Evolutionary conservation across 2,113 vertebrate genomes (phyloP).

Genomic region (Dicrurus megarhynchus): DNA sequence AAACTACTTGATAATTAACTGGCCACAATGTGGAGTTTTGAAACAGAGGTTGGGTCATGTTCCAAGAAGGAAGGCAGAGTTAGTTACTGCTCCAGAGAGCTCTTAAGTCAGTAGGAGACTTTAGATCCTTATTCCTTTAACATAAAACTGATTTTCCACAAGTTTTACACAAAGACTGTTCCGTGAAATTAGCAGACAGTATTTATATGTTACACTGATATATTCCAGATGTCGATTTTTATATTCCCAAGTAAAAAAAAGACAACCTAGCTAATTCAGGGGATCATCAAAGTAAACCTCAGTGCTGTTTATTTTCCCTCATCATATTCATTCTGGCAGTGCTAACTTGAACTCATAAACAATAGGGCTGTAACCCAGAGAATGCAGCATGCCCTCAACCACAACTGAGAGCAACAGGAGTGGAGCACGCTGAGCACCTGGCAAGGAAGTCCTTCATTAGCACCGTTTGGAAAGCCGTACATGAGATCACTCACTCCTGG

Average conservation of each 20-base stretch:
- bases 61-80: not conserved
- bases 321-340: not conserved
- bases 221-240: constrained; percentile 34
- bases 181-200: not conserved
- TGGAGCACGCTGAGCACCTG: constrained; percentile 8
- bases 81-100: not conserved
- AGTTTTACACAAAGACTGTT: not conserved
- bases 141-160: constrained; percentile 21
- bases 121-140: constrained; percentile 30
- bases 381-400: not conserved
- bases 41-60: not conserved
- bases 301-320: not conserved
- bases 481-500: constrained; percentile 64
- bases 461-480: constrained; percentile 28
- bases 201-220: not conserved
- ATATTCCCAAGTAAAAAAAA: not conserved
- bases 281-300: not conserved
- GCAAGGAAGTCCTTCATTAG: constrained; percentile 32
- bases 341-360: not conserved
- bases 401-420: not conserved
- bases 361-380: not conserved
- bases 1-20: constrained; percentile 2
- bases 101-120: constrained; percentile 31
- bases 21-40: not conserved
- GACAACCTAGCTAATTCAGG: not conserved